These are phyloP conservation scores for Lampris incognitus DNA, from an alignment of 2,113 vertebrate species.

Conservation along the genomic window DNA sequence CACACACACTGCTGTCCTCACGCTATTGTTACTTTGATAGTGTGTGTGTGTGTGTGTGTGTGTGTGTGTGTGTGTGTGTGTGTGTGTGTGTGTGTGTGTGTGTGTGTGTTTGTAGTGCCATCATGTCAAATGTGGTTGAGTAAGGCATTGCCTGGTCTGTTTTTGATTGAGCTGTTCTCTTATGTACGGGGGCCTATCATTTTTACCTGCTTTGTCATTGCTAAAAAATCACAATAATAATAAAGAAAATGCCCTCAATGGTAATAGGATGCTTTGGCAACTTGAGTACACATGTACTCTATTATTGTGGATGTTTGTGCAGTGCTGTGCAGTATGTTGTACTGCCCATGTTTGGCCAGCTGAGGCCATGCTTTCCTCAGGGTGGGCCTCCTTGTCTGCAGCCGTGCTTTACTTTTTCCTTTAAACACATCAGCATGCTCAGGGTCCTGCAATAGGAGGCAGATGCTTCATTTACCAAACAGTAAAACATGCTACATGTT, in stretches of 20 bases:
- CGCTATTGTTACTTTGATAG: conserved; percentile 11
- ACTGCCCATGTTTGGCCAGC: conserved; percentile 82
- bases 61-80: conserved; percentile 14
- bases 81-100: conserved; percentile 13
- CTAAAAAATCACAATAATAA: neutral
- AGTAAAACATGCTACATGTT: neutral
- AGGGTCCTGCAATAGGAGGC: conserved; percentile 37
- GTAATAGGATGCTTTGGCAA: neutral
- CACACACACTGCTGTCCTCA: conserved; percentile 51
- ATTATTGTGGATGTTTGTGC: neutral
- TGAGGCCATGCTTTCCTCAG: conserved; percentile 87
- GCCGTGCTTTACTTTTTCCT: conserved; percentile 24
- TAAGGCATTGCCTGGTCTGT: neutral
- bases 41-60: conserved; percentile 9
- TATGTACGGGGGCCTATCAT: neutral
- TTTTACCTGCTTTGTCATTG: neutral
- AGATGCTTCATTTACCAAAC: conserved; percentile 19
- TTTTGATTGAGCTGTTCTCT: neutral
- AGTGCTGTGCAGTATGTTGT: conserved; percentile 57
- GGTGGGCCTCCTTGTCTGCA: conserved; percentile 53
- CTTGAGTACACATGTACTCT: neutral
- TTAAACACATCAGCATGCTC: conserved; percentile 15
- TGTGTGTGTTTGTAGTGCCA: conserved; percentile 15
- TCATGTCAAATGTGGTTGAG: conserved; percentile 19
- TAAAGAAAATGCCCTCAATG: neutral